phyloP scores from a whole-genome alignment of 2,888 invertebrate genomes.

The Heliothis peltigera region DNA sequence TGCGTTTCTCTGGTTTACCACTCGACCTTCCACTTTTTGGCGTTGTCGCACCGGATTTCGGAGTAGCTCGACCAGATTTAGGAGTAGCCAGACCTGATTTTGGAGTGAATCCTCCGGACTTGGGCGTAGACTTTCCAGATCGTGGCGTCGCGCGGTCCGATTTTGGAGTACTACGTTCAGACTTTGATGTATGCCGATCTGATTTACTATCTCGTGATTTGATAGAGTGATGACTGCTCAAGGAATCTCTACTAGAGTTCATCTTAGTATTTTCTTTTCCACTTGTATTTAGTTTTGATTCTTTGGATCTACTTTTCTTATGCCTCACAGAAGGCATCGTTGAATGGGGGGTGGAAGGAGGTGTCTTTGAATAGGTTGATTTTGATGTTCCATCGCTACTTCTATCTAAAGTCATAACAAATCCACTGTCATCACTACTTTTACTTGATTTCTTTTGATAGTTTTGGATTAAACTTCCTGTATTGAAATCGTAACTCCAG shows the following conservation, averaged over 20 bases:
- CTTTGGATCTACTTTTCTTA: slow-evolving; percentile 86
- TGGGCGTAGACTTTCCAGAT: slow-evolving; percentile 84
- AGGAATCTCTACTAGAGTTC: slow-evolving; percentile 87
- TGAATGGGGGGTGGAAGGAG: slow-evolving; percentile 86
- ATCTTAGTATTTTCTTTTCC: slow-evolving; percentile 82
- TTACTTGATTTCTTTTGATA: slow-evolving; percentile 88
- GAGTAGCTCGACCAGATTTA: slow-evolving; percentile 83
- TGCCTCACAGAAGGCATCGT: slow-evolving; percentile 85
- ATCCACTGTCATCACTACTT: slow-evolving; percentile 88
- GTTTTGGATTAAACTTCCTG: slow-evolving; percentile 86
- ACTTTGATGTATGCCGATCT: slow-evolving; percentile 85
- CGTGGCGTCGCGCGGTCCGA: slow-evolving; percentile 84
- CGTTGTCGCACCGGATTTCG: slow-evolving; percentile 85
- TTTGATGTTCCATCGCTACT: slow-evolving; percentile 87
- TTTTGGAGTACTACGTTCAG: slow-evolving; percentile 86
- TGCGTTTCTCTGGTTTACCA: slow-evolving; percentile 85
- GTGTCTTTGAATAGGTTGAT: slow-evolving; percentile 87
- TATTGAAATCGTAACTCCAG: slow-evolving; percentile 87
- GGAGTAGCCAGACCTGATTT: slow-evolving; percentile 85
- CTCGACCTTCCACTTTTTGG: slow-evolving; percentile 90
- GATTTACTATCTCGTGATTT: slow-evolving; percentile 87
- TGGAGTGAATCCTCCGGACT: slow-evolving; percentile 84
- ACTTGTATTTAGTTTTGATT: slow-evolving; percentile 82
- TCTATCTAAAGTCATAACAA: slow-evolving; percentile 87
- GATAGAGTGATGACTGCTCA: slow-evolving; percentile 88